Evolutionary conservation across 2,797 vertebrate species (phyloP).

Genomic region (Eurystomus glaucurus): DNA sequence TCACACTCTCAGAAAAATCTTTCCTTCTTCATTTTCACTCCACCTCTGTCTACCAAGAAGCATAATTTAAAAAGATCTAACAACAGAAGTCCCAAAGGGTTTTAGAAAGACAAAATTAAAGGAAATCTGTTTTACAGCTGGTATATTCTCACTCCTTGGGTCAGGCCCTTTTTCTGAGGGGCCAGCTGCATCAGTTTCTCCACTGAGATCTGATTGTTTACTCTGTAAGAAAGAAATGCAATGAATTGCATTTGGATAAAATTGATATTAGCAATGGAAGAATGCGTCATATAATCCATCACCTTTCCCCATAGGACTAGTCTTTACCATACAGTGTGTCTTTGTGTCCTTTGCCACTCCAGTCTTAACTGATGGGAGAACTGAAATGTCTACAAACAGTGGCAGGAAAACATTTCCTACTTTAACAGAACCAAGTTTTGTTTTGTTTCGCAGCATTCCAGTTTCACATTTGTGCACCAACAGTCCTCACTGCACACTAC

Average conservation of each 20-base stretch:
- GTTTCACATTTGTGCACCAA: neutral
- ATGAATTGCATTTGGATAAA: neutral
- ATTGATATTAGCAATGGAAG: neutral
- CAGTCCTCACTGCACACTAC: accelerated
- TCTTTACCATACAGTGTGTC: neutral
- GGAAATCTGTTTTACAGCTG: neutral
- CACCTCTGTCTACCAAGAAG: neutral
- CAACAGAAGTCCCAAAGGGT: neutral
- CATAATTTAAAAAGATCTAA: neutral
- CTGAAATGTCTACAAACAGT: accelerated
- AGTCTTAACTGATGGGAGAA: neutral
- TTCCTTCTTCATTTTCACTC: neutral
- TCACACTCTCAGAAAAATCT: neutral
- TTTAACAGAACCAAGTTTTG: neutral
- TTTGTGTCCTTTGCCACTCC: neutral
- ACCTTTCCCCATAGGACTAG: neutral
- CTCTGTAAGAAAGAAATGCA: neutral
- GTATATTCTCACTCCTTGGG: neutral
- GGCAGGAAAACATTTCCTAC: neutral
- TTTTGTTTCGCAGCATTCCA: neutral
- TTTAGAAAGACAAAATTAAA: neutral
- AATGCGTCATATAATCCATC: neutral
- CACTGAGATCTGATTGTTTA: neutral
- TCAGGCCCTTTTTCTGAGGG: neutral
- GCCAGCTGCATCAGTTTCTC: neutral